A percentile compares a stretch with the other conserved stretches of the same genome.
phyloP scores from a whole-genome alignment of 2,797 vertebrate genomes.

The Sandelia bainsii region DNA sequence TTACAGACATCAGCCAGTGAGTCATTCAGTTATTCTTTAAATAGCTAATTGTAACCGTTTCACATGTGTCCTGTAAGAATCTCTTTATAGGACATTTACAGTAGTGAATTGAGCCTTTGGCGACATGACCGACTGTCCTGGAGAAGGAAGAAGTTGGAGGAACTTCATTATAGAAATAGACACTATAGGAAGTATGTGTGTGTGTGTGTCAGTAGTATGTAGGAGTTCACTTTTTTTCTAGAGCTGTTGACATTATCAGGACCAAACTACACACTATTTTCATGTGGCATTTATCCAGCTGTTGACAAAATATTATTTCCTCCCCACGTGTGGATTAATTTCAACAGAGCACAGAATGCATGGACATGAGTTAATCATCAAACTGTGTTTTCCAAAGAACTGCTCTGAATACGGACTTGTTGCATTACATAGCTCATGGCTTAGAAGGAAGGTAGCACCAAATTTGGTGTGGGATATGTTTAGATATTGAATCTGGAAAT shows the following conservation, averaged over 20 bases:
- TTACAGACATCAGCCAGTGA: background rate
- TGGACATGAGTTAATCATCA: background rate
- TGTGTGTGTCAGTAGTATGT: no score
- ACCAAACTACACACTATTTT: slow-evolving; percentile 1
- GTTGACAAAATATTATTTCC: background rate
- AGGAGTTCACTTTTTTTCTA: no score
- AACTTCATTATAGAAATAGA: background rate
- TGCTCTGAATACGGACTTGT: background rate
- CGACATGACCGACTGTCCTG: no score
- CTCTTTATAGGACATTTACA: background rate
- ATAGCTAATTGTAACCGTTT: background rate
- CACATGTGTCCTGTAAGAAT: background rate
- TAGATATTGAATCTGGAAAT: background rate
- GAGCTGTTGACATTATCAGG: background rate
- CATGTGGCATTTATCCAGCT: background rate
- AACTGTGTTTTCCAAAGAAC: slow-evolving; percentile 1
- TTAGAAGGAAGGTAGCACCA: background rate
- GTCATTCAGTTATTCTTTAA: no score
- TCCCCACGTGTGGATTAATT: no score
- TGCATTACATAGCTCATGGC: background rate
- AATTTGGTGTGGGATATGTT: background rate
- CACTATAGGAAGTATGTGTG: no score
- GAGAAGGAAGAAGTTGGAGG: background rate
- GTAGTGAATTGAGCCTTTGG: background rate
- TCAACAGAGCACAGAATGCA: background rate